phyloP scores from a whole-genome alignment of 2,888 invertebrate genomes.

The Erebia palarica region DNA sequence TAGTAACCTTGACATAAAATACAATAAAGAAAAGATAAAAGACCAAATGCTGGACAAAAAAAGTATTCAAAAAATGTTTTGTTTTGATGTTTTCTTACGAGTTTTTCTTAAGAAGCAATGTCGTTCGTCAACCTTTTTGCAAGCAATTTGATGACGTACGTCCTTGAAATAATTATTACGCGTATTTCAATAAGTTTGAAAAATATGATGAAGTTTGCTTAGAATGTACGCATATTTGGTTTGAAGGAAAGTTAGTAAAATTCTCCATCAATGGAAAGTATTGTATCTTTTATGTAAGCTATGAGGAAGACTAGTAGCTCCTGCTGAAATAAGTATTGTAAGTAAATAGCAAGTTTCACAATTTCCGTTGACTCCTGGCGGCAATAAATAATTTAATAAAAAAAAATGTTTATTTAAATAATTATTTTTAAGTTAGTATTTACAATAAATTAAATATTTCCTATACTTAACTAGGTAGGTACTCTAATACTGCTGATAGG shows the following conservation, averaged over 20 bases:
- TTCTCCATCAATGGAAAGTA: no score
- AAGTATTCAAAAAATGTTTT: not conserved
- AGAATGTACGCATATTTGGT: no score
- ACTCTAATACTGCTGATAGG: conserved; percentile 22
- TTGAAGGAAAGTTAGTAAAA: no score
- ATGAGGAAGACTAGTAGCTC: not conserved
- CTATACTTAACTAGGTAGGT: not conserved
- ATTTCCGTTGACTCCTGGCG: not conserved
- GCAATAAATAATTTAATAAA: not conserved
- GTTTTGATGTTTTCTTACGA: not conserved
- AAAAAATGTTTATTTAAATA: conserved; percentile 6
- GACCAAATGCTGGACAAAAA: not conserved
- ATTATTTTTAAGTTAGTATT: conserved; percentile 12
- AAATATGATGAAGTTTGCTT: no score
- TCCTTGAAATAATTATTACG: not conserved
- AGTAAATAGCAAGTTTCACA: no score
- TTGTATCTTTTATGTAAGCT: no score
- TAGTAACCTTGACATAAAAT: not conserved
- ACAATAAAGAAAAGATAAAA: no score
- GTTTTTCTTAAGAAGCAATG: not conserved
- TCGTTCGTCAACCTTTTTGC: not conserved
- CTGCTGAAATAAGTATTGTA: not conserved
- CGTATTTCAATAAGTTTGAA: no score
- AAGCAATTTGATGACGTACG: not conserved
- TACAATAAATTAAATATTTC: conserved; percentile 15